Evolutionary conservation across 2,888 invertebrate species (phyloP), one percentile per base, ranked within the genome.

Genomic region (Epicampocera succincta): DNA sequence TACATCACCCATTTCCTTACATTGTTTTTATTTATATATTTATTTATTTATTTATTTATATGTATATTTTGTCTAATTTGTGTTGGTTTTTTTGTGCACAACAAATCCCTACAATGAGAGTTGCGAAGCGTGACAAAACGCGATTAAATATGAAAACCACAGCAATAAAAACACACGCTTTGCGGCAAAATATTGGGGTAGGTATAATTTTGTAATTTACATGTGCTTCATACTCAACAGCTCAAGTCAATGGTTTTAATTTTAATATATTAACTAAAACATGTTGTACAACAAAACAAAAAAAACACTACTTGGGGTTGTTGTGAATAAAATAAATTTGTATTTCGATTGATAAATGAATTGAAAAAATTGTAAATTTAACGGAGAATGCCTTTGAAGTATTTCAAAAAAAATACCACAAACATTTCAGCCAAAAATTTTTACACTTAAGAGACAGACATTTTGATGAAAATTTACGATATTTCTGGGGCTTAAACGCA

Each of bases 41-140:
- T 15, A 15, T 46, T 6, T 46, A 46, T 15, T 1, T 8, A 46
- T 46, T 4, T 15, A 15, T 15, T 5, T 15, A 11, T 61, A n/a
- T 56, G 11, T 5, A 5, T 17, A 13, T 15, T 48, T 38, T 40
- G 12, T 69, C 46, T 74, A 38, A 50, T 72, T 44, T 61, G 40
- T n/a, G n/a, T n/a, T n/a, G n/a, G 19, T 21, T 33, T 58, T 61
- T 61, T 66, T 46, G 40, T 21, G n/a, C 50, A 38, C 40, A 40
- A 65, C 52, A 71, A 74, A 48, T 66, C 75, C 72, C 61, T 60
- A 61, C 68, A 46, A 19, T 19, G 38, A 21, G 40, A 33, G 33
- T 66, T 63, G 56, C 54, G 66, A 76, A 81, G 76, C 80, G 76
- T 81, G 72, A 81, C 72, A 66, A 76, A 81, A 81, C 60, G 72